A percentile compares a stretch with the other conserved stretches of the same genome.
phyloP scores from a whole-genome alignment of 2,113 vertebrate genomes.

The Ochotona princeps region DNA sequence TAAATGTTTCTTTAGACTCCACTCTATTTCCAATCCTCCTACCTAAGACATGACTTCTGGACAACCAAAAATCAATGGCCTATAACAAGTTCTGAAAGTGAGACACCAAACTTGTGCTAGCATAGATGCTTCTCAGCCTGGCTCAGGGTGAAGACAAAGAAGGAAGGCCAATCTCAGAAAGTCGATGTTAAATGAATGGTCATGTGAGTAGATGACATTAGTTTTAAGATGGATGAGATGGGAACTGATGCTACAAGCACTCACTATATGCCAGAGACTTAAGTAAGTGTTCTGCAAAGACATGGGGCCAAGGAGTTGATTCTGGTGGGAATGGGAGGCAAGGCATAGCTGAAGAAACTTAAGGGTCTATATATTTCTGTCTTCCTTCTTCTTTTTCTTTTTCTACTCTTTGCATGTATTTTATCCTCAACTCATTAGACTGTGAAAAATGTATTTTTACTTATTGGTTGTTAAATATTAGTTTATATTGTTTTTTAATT shows the following conservation, averaged over 20 bases:
- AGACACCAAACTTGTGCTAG: neutral
- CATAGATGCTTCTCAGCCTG: neutral
- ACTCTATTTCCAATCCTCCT: neutral
- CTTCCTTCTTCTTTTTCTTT: neutral
- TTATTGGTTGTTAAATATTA: neutral
- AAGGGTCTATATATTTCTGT: neutral
- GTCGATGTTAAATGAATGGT: constrained; percentile 15
- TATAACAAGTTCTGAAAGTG: constrained; percentile 17
- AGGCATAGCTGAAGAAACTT: constrained; percentile 29
- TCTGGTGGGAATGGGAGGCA: constrained; percentile 11
- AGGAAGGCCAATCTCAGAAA: neutral
- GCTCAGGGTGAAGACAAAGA: neutral
- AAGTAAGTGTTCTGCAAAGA: constrained; percentile 1
- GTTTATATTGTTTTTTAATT: constrained; percentile 40
- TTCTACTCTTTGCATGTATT: neutral
- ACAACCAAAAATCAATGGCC: neutral
- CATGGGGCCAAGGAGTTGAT: neutral
- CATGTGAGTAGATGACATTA: neutral
- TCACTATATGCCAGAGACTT: constrained; percentile 4
- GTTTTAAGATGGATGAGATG: neutral
- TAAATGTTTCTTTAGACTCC: neutral
- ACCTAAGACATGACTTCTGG: constrained; percentile 29
- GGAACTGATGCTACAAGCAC: neutral
- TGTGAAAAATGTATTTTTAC: constrained; percentile 46
- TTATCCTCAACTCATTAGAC: constrained; percentile 29